A percentile compares a stretch with the other conserved stretches of the same genome.
Conservation (phyloP, 2,113 vertebrate species). For the Larimichthys crocea region DNA sequence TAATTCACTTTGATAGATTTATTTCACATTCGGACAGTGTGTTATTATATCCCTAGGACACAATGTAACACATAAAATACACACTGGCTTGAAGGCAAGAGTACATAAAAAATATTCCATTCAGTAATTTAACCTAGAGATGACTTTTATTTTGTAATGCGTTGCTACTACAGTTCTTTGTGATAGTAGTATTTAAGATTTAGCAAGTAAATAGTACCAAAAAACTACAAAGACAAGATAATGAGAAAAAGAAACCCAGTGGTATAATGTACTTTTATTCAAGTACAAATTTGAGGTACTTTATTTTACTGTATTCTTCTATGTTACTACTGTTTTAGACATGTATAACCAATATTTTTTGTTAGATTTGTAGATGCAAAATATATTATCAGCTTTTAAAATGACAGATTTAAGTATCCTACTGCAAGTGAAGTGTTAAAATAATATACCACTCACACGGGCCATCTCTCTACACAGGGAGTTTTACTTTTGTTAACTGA, state of each 20-base stretch:
- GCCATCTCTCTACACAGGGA: neutral
- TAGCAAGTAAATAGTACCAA: neutral
- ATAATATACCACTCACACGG: neutral
- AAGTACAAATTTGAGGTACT: too few species aligned
- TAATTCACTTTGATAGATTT: constrained; percentile 7
- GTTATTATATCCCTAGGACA: neutral
- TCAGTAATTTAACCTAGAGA: neutral
- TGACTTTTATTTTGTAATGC: neutral
- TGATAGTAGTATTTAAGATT: neutral
- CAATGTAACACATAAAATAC: neutral
- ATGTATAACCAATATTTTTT: neutral
- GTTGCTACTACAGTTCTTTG: neutral
- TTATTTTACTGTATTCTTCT: too few species aligned
- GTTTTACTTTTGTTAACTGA: neutral
- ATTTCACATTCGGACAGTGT: neutral
- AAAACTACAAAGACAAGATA: neutral
- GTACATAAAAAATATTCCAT: neutral
- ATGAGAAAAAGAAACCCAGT: neutral
- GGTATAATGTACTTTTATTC: neutral
- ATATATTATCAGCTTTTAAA: neutral
- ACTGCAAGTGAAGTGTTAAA: neutral
- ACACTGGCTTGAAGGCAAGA: neutral
- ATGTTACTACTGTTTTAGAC: too few species aligned
- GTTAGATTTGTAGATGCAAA: neutral
- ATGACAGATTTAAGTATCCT: neutral